Evolutionary conservation across 2,113 vertebrate species (phyloP), one percentile per base, ranked within the genome.

Genomic region (Herpailurus yagouaroundi): DNA sequence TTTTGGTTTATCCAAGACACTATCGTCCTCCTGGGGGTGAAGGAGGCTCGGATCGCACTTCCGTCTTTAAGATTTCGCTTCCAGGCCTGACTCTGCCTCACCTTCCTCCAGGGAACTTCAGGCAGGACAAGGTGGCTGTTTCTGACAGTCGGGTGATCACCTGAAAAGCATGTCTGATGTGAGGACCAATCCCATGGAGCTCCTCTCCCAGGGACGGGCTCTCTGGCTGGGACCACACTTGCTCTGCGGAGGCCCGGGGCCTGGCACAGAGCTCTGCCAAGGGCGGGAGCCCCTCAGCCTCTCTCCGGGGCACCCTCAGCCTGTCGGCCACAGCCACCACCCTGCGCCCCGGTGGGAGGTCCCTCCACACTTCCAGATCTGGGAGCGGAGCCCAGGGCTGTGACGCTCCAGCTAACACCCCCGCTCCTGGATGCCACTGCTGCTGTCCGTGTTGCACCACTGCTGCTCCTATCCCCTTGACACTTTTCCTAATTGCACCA

Each of bases 1-100:
- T 84, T 96, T 97, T 87, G 90, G 89, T 94, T 97, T 97, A 93
- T 87, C 95, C 63, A 57, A 97, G 98, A 98, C 95, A 97, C 95
- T 69, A 95, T 98, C 89, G 95, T 21, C 98, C 96, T 96, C 68
- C 45, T 41, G 18, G 82, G 55, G 68, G 16, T 71, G 41, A 96
- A 64, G 38, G 84, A 29, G 2, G 3, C 12, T 76, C 21, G 13
- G 66, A 74, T 38, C 73, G 79, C 52, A 52, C 60, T 77, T 71
- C 13, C 13, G 4, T 27, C 64, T 63, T 14, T 31, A 83, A 48
- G 64, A 41, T n/a, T 23, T 25, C 11, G 13, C 16, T 38, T 84
- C 33, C 9, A 76, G 74, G 27, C 14, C 36, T 50, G 21, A n/a
- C 27, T 71, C 50, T 91, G 48, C 50, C 48, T 93, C 16, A 7